phyloP scores from a whole-genome alignment of 2,113 vertebrate species.

The Mirounga angustirostris region DNA sequence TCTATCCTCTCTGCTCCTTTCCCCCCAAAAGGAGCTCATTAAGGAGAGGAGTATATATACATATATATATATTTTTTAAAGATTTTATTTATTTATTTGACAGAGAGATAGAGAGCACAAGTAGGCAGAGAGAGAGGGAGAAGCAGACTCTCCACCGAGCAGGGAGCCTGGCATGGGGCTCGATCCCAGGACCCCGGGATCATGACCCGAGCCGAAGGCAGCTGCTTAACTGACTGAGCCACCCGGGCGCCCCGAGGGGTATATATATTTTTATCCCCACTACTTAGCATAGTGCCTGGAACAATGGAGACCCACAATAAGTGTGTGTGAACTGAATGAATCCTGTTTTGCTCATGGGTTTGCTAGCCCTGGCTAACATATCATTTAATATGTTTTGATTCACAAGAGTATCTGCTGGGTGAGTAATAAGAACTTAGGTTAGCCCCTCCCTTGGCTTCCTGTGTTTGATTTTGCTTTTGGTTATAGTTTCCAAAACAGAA shows the following conservation, averaged over 20 bases:
- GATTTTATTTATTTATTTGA: too few species aligned
- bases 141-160: too few species aligned
- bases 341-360: background rate
- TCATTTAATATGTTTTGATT: background rate
- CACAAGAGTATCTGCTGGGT: background rate
- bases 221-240: too few species aligned
- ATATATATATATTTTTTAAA: background rate
- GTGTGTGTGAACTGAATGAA: background rate
- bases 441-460: background rate
- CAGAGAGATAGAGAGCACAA: too few species aligned
- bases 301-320: background rate
- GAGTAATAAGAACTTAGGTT: background rate
- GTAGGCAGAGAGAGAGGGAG: too few species aligned
- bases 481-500: constrained; percentile 4
- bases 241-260: background rate
- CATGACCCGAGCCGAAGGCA: too few species aligned
- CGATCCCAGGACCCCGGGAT: too few species aligned
- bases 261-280: background rate
- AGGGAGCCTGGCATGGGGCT: too few species aligned
- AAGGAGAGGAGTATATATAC: background rate
- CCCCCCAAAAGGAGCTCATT: background rate
- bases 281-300: background rate
- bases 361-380: background rate
- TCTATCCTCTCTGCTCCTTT: background rate
- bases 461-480: background rate